Percentiles rank a stretch among this genome's conserved stretches.
Conservation (phyloP, 2,113 vertebrate genomes). For the Tor tambroides region DNA sequence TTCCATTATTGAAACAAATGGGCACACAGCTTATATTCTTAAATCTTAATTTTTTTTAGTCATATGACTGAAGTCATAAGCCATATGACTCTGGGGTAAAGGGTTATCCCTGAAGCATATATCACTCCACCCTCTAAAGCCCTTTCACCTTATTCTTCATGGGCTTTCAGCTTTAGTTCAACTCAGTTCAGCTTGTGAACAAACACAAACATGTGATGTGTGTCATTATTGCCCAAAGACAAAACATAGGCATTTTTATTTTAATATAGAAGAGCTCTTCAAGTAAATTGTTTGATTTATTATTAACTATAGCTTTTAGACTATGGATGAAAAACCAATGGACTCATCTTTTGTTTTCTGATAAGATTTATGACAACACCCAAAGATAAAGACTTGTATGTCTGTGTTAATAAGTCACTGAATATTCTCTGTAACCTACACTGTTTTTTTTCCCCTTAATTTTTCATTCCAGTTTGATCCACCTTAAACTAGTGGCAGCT, state of each 20-base stretch:
- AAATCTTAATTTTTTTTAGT: not conserved
- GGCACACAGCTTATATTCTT: not conserved
- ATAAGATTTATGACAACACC: not conserved
- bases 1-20: not conserved
- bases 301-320: not conserved
- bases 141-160: not conserved
- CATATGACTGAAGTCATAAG: not conserved
- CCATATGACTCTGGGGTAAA: too few species aligned
- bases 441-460: not conserved
- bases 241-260: not conserved
- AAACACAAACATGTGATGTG: not conserved
- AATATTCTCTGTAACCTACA: too few species aligned
- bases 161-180: not conserved
- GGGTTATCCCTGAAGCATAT: not conserved
- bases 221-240: not conserved
- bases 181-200: not conserved
- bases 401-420: too few species aligned
- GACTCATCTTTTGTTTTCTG: not conserved
- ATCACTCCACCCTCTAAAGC: not conserved
- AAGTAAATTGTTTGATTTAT: not conserved
- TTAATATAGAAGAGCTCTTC: not conserved
- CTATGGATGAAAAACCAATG: not conserved
- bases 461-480: conserved; percentile 10
- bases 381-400: not conserved
- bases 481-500: not conserved